Evolutionary conservation across 30 jellyfish, hydroid and myxozoan genomes (phyloP).

Genomic region (Aurelia aurita complex sp. Pacific): DNA sequence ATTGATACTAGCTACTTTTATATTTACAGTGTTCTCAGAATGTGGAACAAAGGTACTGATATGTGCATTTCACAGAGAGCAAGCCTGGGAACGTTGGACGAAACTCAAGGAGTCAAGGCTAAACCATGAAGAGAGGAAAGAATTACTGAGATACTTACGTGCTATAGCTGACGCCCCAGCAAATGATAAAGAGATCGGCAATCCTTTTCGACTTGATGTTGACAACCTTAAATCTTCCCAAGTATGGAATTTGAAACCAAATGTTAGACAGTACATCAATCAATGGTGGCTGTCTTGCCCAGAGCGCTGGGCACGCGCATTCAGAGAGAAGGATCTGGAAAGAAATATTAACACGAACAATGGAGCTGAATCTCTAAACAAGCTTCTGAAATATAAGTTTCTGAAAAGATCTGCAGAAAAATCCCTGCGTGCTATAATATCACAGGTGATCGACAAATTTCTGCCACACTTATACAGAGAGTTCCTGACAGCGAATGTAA

Average conservation of each 20-base stretch:
- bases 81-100: no score
- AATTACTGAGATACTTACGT: not conserved
- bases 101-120: no score
- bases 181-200: not conserved
- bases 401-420: not conserved
- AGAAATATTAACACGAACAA: slow-evolving; percentile 3
- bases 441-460: no score
- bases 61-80: no score
- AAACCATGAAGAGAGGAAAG: not conserved
- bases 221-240: not conserved
- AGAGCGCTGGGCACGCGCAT: slow-evolving; percentile 17
- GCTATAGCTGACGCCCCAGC: not conserved
- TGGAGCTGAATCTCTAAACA: slow-evolving; percentile 14
- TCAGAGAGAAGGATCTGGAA: not conserved
- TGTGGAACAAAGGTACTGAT: no score
- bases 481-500: no score
- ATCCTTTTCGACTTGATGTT: not conserved
- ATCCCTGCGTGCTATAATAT: no score
- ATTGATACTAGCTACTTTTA: no score
- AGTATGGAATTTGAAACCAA: not conserved
- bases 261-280: not conserved
- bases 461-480: no score
- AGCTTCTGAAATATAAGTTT: slow-evolving; percentile 1
- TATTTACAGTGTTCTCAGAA: no score
- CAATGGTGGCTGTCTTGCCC: slow-evolving; percentile 15